Evolutionary conservation across 2,797 vertebrate species (phyloP).

Genomic region (Florisuga fusca): DNA sequence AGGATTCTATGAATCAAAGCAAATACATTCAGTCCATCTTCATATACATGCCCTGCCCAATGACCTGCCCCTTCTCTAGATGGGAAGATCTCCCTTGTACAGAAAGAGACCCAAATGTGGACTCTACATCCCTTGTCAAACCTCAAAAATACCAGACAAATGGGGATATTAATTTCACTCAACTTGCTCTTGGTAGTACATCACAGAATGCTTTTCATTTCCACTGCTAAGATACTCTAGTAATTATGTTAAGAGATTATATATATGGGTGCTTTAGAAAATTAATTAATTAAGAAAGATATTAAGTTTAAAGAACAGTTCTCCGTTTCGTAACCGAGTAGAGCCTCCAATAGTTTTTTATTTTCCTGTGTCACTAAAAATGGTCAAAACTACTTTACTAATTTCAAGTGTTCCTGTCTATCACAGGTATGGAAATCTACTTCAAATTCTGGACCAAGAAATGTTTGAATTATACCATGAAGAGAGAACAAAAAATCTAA

Average conservation of each 20-base stretch:
- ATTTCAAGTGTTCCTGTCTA: not conserved
- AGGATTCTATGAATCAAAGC: not conserved
- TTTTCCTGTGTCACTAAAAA: not conserved
- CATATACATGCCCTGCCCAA: not conserved
- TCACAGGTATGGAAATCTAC: not conserved
- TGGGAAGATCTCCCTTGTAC: not conserved
- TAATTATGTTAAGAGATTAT: not conserved
- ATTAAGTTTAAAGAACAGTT: not conserved
- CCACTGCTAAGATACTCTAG: not conserved
- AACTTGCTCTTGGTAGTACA: not conserved
- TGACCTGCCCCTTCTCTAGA: not conserved
- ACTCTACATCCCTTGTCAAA: not conserved
- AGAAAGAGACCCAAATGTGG: not conserved
- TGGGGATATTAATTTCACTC: not conserved
- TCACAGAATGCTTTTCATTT: not conserved
- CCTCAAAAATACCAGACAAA: not conserved
- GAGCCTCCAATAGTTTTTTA: not conserved
- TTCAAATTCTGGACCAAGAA: not conserved
- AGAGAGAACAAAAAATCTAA: not conserved
- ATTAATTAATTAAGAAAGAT: not conserved
- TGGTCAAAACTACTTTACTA: not conserved
- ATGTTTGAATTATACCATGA: not conserved
- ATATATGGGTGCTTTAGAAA: not conserved
- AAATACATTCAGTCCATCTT: not conserved
- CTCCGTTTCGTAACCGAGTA: not conserved